Base-by-base conservation (phyloP, 2,797 vertebrate genomes). In the Todus mexicanus region DNA sequence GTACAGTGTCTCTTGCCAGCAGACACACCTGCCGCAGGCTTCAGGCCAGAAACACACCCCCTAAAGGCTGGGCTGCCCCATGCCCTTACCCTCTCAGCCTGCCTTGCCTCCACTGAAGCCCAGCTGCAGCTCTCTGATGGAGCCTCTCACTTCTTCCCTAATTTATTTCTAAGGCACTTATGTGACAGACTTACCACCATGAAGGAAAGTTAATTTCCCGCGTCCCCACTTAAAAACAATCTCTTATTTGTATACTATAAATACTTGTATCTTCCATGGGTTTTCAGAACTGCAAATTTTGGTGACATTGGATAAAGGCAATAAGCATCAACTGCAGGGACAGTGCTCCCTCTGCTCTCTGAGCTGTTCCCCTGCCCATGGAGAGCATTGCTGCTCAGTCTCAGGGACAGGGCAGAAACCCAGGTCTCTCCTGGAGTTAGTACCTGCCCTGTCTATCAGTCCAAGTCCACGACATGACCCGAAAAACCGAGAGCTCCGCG, bases 371-470 rank as follows among this genome's bases (percentile, higher is more conserved):
- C 2, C 54, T 48, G 53, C 82, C 0, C 3, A 25, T 3, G 40
- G 43, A 29, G 31, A 27, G 42, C 37, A 47, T 0, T 21, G 22
- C 53, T 38, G 47, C 61, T n/a, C 57, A 61, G 33, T n/a, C 33
- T 35, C 57, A 0, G 45, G 31, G 31, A 61, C 1, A 12, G 35
- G 10, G 47, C 33, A 40, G 33, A 15, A 18, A 5, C 29, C 9
- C 60, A 5, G 47, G 51, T 27, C 35, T 0, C 13, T 10, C n/a
- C 66, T 4, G 1, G 0, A 15, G 17, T 9, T 5, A 12, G 27
- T 3, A 7, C 14, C 0, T 0, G 15, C 61, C 64, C 54, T 4
- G 50, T 8, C 91, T 38, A 27, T 15, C 60, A 27, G 17, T 19
- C 61, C 5, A 4, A 72, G 71, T 2, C 43, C 85, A 9, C 2